A percentile compares a stretch with the other conserved stretches of the same genome.
These are phyloP conservation scores for Epistrophe grossulariae DNA, from an alignment of 2,888 invertebrate genomes.

Conservation along the genomic window DNA sequence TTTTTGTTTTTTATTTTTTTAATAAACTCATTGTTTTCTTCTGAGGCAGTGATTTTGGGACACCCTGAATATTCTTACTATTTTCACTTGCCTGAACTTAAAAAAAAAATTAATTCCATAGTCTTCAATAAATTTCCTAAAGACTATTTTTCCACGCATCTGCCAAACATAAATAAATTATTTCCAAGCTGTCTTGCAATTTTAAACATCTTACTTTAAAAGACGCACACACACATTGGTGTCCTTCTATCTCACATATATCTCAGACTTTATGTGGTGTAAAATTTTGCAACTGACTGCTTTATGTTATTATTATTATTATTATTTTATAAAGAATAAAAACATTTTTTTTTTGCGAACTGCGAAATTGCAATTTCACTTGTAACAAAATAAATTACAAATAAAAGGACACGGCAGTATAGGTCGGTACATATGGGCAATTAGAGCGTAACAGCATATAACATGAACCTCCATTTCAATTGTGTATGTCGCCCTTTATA, in stretches of 20 bases:
- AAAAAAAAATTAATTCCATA: conserved; percentile 1
- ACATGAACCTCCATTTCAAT: conserved; percentile 28
- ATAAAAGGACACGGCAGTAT: conserved; percentile 38
- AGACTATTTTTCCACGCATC: neutral
- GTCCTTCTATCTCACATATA: conserved; percentile 5
- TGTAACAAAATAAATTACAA: conserved; percentile 73
- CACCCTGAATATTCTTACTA: too few relatives aligned
- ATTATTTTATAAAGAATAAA: conserved; percentile 17
- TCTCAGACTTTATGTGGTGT: conserved; percentile 60
- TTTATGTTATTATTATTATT: neutral
- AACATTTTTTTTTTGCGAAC: conserved; percentile 50
- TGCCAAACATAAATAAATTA: conserved; percentile 19
- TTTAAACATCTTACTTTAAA: conserved; percentile 30
- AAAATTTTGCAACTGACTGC: conserved; percentile 45
- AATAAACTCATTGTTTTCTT: too few relatives aligned
- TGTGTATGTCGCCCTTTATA: conserved; percentile 8
- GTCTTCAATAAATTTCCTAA: neutral
- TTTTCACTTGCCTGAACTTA: neutral
- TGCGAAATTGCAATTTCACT: conserved; percentile 68
- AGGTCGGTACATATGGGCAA: conserved; percentile 19
- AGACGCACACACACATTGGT: neutral
- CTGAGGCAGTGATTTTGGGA: too few relatives aligned
- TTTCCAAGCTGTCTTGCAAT: conserved; percentile 5
- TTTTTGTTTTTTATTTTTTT: too few relatives aligned
- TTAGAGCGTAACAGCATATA: conserved; percentile 66